These are phyloP conservation scores for Eira barbara DNA, from an alignment of 2,113 vertebrate species.

Conservation along the genomic window DNA sequence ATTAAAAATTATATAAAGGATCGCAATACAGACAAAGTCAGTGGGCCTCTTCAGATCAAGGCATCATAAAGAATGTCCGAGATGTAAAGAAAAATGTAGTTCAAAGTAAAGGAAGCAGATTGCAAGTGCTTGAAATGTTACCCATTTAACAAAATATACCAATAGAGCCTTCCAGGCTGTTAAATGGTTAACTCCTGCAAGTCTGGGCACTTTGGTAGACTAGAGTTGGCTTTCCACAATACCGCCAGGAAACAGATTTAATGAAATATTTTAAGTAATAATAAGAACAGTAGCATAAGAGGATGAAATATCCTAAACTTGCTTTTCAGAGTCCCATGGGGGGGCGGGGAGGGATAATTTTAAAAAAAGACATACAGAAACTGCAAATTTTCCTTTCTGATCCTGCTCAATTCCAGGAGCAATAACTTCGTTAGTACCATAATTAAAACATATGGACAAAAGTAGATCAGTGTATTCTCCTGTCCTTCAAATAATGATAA, in stretches of 20 bases:
- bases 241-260: neutral
- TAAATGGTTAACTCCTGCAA: neutral
- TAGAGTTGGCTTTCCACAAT: neutral
- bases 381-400: neutral
- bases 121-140: neutral
- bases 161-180: neutral
- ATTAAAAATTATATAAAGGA: conserved; percentile 21
- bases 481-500: neutral
- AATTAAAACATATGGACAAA: neutral
- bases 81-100: neutral
- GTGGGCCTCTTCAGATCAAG: neutral
- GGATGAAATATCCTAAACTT: neutral
- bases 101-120: conserved; percentile 10
- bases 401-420: neutral
- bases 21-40: neutral
- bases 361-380: neutral
- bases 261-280: neutral
- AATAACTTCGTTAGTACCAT: neutral
- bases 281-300: neutral
- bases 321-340: neutral
- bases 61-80: neutral
- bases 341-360: neutral
- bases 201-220: neutral
- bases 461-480: neutral
- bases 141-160: neutral